Evolutionary conservation across 1,140 invertebrate genomes (phyloP).

Genomic region (Whitmania pigra): DNA sequence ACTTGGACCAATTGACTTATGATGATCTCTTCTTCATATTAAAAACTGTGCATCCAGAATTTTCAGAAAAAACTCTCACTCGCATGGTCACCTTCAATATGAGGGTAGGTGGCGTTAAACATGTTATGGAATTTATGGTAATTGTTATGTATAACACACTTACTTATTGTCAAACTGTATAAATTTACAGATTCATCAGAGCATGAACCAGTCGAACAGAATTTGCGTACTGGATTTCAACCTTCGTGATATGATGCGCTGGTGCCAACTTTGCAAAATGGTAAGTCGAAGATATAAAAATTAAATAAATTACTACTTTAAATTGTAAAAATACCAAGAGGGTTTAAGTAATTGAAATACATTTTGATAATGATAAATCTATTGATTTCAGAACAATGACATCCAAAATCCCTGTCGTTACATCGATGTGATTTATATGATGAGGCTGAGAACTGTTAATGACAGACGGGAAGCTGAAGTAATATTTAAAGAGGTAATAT

Average conservation of each 20-base stretch:
- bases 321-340: too few species aligned
- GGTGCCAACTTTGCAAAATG: constrained; percentile 56
- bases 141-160: too few species aligned
- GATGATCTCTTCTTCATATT: constrained; percentile 60
- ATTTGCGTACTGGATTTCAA: constrained; percentile 75
- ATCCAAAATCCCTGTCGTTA: too few species aligned
- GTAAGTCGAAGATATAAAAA: too few species aligned
- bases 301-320: too few species aligned
- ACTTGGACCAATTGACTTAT: constrained; percentile 62
- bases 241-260: constrained; percentile 80
- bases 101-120: constrained; percentile 34
- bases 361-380: too few species aligned
- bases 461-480: constrained; percentile 44
- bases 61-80: constrained; percentile 46
- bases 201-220: constrained; percentile 48
- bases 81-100: constrained; percentile 71
- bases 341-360: too few species aligned
- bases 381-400: too few species aligned
- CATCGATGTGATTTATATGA: constrained; percentile 63
- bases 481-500: neutral
- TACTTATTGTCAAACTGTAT: too few species aligned
- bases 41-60: constrained; percentile 39
- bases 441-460: constrained; percentile 60
- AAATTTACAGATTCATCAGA: too few species aligned
- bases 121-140: neutral